Percentiles rank a stretch among this genome's conserved stretches.
These are phyloP conservation scores for Hydraecia micacea DNA, from an alignment of 2,888 invertebrate species.

Conservation along the genomic window DNA sequence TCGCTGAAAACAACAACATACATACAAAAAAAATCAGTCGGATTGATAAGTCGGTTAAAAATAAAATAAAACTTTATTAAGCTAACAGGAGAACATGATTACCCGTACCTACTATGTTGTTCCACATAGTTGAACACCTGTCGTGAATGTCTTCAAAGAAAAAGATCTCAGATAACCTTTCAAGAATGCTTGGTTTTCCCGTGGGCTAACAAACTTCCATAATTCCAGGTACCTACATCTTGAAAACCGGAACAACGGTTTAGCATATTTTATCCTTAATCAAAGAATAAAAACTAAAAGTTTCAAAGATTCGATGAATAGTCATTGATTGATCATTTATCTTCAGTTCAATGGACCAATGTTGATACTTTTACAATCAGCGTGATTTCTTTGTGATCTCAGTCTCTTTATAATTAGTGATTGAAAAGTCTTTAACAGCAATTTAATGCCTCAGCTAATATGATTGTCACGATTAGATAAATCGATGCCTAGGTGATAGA, in stretches of 20 bases:
- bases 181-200: constrained; percentile 53
- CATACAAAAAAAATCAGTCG: neutral
- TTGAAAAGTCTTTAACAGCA: neutral
- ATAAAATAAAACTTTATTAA: neutral
- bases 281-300: neutral
- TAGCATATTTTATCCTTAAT: constrained; percentile 18
- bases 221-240: constrained; percentile 37
- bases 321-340: constrained; percentile 21
- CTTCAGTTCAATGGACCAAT: constrained; percentile 37
- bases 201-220: constrained; percentile 2
- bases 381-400: constrained; percentile 8
- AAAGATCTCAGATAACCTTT: constrained; percentile 49
- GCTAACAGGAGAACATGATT: neutral
- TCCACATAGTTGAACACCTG: constrained; percentile 21
- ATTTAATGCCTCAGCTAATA: neutral
- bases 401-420: neutral
- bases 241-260: neutral
- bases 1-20: neutral
- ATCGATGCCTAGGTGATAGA: neutral
- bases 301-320: neutral
- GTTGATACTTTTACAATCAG: constrained; percentile 24
- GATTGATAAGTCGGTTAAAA: neutral
- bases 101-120: neutral
- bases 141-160: constrained; percentile 20
- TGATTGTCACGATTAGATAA: neutral